These are phyloP conservation scores for Tiliqua scincoides DNA, from an alignment of 2,113 vertebrate species.

Conservation along the genomic window DNA sequence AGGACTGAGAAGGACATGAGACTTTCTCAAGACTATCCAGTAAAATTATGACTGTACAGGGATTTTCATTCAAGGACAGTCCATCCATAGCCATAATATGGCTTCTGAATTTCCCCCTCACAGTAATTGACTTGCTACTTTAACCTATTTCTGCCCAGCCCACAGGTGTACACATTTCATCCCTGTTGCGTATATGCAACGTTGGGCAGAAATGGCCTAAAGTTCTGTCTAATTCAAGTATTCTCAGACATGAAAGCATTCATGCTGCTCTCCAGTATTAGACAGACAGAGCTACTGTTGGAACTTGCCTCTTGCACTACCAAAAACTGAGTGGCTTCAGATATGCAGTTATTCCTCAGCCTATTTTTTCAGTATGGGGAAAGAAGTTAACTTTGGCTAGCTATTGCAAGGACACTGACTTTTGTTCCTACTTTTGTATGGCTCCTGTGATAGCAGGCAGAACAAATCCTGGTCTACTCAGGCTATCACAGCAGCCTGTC, in stretches of 20 bases:
- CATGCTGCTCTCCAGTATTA: not conserved
- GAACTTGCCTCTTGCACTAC: not conserved
- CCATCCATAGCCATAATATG: not conserved
- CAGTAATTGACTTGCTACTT: no score
- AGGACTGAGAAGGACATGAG: not conserved
- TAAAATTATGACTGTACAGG: not conserved
- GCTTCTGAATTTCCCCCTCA: not conserved
- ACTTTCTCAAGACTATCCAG: not conserved
- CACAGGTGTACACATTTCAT: no score
- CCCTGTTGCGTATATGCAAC: no score
- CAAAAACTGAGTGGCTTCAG: not conserved
- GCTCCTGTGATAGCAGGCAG: not conserved
- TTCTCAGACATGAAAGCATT: not conserved
- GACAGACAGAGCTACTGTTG: not conserved
- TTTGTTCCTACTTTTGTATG: not conserved
- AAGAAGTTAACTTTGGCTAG: not conserved
- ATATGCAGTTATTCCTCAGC: not conserved
- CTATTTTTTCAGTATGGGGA: not conserved
- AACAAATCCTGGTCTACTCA: not conserved
- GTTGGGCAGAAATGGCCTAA: no score
- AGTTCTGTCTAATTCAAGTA: not conserved
- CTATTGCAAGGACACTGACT: not conserved
- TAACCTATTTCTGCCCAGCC: no score
- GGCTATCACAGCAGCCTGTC: not conserved
- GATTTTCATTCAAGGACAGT: not conserved